Evolutionary conservation across 1,140 invertebrate species (phyloP).

Genomic region (Heliconius hermathena): DNA sequence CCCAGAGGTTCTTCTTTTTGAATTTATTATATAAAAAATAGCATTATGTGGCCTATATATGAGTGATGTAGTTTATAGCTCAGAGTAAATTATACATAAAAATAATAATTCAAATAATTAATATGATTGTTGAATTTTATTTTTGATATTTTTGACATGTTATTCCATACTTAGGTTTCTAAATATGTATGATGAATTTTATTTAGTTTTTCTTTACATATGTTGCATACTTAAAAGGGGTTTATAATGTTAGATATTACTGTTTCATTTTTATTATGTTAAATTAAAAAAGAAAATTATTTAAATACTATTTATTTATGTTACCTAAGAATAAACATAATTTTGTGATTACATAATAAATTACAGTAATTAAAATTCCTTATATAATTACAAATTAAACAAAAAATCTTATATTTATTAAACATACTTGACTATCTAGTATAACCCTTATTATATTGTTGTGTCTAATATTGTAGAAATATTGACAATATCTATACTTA

Average conservation of each 20-base stretch:
- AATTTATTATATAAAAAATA: no score
- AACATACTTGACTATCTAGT: conserved; percentile 2
- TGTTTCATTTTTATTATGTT: background rate
- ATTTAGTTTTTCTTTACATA: background rate
- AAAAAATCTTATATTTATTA: background rate
- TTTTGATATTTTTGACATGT: no score
- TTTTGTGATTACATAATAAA: conserved; percentile 35
- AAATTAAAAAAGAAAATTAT: background rate
- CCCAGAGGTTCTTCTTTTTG: no score
- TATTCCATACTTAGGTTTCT: no score
- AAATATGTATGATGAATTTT: background rate
- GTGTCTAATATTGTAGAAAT: background rate
- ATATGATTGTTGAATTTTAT: no score
- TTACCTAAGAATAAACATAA: conserved; percentile 27
- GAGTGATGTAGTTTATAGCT: no score
- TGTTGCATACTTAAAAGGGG: background rate
- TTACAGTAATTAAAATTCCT: conserved; percentile 9
- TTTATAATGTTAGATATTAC: no score
- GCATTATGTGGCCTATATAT: no score
- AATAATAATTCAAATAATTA: no score
- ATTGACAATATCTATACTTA: background rate
- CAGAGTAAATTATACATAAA: no score
- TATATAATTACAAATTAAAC: background rate
- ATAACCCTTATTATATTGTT: background rate
- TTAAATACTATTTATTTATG: conserved; percentile 23